Base-by-base conservation (phyloP, 2,888 invertebrate genomes). In the Orchesella flavescens region DNA sequence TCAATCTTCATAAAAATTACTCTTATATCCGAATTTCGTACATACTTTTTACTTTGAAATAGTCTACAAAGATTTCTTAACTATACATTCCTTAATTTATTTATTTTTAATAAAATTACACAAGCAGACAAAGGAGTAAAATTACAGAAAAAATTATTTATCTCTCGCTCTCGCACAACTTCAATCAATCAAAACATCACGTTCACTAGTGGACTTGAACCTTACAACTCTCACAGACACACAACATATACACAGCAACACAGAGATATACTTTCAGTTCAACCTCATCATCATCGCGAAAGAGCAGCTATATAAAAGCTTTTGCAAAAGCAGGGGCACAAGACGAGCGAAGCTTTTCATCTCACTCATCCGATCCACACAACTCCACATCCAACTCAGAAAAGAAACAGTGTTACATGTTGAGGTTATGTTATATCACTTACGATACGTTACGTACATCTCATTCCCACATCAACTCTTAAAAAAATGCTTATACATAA, bases 101-200 rank as follows among this genome's bases (percentile, higher is more conserved):
- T 21, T 24, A 44, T 44, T 43, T 13, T 66, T 17, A 19, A 43
- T 66, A 66, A 61, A 63, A 66, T 66, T 68, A 68, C 34, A 66
- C 66, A 66, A 66, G 3, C 66, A 68, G 49, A 80, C 80, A 80
- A 61, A 73, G 80, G 66, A 57, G 65, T 73, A 66, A 66, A 73
- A 66, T 24, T 65, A 79, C 82, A 79, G 77, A 83, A 80, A 84
- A 85, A 77, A 73, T 73, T 19, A 80, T 73, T 59, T 72, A 44
- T 80, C 80, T 73, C 79, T 71, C 79, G 55, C 80, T 83, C 83
- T 76, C 83, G 79, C 85, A 82, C 85, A 80, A 84, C 79, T 81
- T 86, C 86, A 86, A 86, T 86, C 86, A 86, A 85, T 86, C 86
- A 86, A 86, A 86, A 86, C 86, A 86, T 86, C 84, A 86, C 85